Evolutionary conservation across 2,797 vertebrate species (phyloP).

Genomic region (Tachyglossus aculeatus): DNA sequence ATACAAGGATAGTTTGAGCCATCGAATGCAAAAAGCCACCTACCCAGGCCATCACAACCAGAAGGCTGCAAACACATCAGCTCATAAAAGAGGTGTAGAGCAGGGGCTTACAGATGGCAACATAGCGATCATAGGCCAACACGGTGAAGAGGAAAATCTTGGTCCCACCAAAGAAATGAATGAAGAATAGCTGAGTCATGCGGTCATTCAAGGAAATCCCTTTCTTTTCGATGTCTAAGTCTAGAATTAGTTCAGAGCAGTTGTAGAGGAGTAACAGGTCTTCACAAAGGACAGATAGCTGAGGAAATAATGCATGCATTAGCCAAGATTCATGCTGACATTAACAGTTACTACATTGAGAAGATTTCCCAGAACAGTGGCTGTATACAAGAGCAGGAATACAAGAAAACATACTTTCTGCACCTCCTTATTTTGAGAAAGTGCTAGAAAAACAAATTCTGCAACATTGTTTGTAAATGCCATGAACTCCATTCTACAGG

Average conservation of each 20-base stretch:
- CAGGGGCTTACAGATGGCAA: too few relatives aligned
- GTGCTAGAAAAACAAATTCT: constrained; percentile 17
- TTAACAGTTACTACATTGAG: constrained; percentile 50
- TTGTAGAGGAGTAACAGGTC: too few relatives aligned
- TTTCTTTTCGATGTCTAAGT: too few relatives aligned
- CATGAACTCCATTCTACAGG: too few relatives aligned
- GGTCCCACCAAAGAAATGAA: too few relatives aligned
- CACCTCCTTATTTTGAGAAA: constrained; percentile 6
- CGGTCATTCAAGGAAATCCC: too few relatives aligned
- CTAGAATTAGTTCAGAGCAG: too few relatives aligned
- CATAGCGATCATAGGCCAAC: constrained; percentile 33
- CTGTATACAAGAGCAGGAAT: constrained; percentile 14
- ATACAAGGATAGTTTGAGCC: constrained; percentile 21
- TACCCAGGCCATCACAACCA: not conserved
- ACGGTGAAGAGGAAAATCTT: too few relatives aligned
- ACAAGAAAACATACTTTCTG: constrained; percentile 8
- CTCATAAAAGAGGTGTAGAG: constrained; percentile 7
- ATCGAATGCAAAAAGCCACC: constrained; percentile 20
- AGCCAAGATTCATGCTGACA: too few relatives aligned
- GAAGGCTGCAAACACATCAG: rapidly evolving
- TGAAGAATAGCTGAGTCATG: too few relatives aligned
- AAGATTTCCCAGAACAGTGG: constrained; percentile 23
- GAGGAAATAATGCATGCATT: too few relatives aligned
- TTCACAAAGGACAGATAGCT: too few relatives aligned
- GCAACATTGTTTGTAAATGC: constrained; percentile 9